A percentile compares a stretch with the other conserved stretches of the same genome.
phyloP scores from a whole-genome alignment of 1,140 invertebrate species.

The Diachasma alloeum region DNA sequence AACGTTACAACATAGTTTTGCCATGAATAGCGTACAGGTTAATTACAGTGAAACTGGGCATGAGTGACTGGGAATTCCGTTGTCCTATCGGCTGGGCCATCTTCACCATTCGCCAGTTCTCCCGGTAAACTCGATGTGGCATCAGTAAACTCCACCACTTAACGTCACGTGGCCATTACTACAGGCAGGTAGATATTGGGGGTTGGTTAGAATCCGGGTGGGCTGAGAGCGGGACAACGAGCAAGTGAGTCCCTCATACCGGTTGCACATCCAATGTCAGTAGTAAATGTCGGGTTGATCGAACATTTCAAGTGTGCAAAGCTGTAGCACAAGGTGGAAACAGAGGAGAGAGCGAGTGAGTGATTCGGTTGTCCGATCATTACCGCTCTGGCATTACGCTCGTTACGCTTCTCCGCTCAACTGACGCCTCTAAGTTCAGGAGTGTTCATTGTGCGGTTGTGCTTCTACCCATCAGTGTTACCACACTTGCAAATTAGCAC shows the following conservation, averaged over 20 bases:
- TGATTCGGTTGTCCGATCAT: conserved; percentile 25
- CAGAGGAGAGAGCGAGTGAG: neutral
- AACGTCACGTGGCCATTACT: conserved; percentile 14
- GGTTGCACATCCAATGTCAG: neutral
- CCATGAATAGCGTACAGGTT: neutral
- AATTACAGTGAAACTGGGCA: neutral
- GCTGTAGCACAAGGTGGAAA: conserved; percentile 3
- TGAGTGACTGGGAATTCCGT: neutral
- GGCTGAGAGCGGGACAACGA: neutral
- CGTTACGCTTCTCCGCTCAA: conserved; percentile 14
- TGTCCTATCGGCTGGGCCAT: neutral
- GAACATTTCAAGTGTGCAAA: conserved; percentile 19
- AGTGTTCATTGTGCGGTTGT: neutral
- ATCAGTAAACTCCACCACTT: conserved; percentile 19
- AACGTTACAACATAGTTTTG: neutral
- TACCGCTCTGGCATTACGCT: conserved; percentile 11
- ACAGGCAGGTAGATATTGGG: neutral
- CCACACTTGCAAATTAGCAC: conserved; percentile 17
- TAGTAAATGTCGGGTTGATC: conserved; percentile 23
- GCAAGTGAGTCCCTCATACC: neutral
- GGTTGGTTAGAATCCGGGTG: neutral
- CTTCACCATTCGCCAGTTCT: neutral
- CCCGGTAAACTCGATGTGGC: neutral
- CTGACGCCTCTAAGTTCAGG: conserved; percentile 6
- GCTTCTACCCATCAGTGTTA: neutral